phyloP scores from a whole-genome alignment of 2,888 invertebrate genomes.

The Ophraella communa region DNA sequence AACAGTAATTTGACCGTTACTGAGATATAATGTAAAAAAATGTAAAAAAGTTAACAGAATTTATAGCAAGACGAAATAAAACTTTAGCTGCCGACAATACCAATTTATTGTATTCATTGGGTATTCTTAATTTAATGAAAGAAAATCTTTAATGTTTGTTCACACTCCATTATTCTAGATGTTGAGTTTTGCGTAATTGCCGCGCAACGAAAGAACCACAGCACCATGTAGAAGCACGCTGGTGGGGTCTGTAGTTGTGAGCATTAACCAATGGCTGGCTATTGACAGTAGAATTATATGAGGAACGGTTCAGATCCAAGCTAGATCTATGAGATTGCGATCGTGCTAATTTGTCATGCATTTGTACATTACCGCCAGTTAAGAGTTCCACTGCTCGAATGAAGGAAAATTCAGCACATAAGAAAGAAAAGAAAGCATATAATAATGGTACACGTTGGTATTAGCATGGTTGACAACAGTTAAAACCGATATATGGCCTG shows the following conservation, averaged over 20 bases:
- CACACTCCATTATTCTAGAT: constrained; percentile 66
- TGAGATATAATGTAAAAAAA: no score
- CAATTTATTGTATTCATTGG: no score
- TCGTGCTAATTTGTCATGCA: constrained; percentile 64
- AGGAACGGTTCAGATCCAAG: constrained; percentile 53
- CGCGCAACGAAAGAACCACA: constrained; percentile 79
- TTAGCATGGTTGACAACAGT: constrained; percentile 4
- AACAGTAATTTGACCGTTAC: no score
- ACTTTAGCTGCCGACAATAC: no score
- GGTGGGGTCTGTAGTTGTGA: constrained; percentile 60
- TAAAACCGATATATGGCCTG: not conserved
- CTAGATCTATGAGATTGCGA: constrained; percentile 54
- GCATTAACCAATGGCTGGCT: constrained; percentile 54
- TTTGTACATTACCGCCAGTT: constrained; percentile 74
- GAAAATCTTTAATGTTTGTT: not conserved
- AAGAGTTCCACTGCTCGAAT: constrained; percentile 68
- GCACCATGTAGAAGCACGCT: constrained; percentile 76
- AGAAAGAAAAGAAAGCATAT: constrained; percentile 59
- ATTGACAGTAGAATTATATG: constrained; percentile 44
- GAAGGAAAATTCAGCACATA: constrained; percentile 28
- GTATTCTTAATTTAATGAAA: not conserved
- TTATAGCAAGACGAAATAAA: no score
- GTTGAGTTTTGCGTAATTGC: constrained; percentile 78
- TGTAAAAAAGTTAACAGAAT: no score
- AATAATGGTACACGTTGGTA: not conserved